Conservation (phyloP, 37 sponge, comb jelly and placozoan species). For the Petrosia ficiformis region DNA sequence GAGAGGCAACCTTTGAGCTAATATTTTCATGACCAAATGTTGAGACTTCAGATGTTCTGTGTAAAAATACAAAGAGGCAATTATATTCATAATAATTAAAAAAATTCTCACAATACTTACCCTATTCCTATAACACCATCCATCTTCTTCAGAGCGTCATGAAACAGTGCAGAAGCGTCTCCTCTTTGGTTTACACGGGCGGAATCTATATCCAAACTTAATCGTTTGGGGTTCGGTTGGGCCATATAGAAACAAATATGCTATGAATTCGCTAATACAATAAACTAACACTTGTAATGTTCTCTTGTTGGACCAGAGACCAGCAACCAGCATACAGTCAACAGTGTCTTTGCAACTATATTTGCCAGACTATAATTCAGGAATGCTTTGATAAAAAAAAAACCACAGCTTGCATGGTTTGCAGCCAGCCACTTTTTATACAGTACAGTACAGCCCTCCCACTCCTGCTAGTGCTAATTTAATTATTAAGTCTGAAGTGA, state of each 20-base stretch:
- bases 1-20: neutral
- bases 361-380: too few species aligned
- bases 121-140: constrained; percentile 61
- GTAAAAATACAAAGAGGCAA: neutral
- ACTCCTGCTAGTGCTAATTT: too few species aligned
- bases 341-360: too few species aligned
- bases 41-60: neutral
- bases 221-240: neutral
- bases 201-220: neutral
- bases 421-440: too few species aligned
- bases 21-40: neutral
- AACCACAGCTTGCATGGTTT: too few species aligned
- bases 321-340: too few species aligned
- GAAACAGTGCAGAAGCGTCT: constrained; percentile 33
- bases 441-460: too few species aligned
- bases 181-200: neutral
- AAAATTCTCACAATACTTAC: neutral
- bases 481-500: too few species aligned
- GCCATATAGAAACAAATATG: neutral
- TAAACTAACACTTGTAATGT: too few species aligned
- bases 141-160: constrained; percentile 61
- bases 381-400: too few species aligned
- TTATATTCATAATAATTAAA: neutral
- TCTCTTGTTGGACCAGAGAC: too few species aligned
- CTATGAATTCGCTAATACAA: too few species aligned